Base-by-base conservation (phyloP, 64 coral and sea anemone species). In the Stylophora pistillata region DNA sequence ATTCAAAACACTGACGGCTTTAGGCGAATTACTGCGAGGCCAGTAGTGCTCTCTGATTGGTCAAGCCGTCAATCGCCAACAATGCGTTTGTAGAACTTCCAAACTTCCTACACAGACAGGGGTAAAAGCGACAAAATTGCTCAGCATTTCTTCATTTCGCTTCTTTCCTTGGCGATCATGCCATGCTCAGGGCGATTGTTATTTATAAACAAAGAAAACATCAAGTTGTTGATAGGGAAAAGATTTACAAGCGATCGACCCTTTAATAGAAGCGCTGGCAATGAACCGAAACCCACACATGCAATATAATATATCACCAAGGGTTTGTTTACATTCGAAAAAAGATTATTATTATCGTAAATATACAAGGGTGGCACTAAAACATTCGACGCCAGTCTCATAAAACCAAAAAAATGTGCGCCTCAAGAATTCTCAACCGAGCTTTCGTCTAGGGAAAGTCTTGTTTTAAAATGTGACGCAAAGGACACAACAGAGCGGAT, bases 271-370 rank as follows among this genome's bases (percentile, higher is more conserved):
- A 18, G 52, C 17, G 15, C 6, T 28, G 26, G 53, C 55, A 73
- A 33, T 61, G 58, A 16, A 54, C 64, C 74, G 30, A 81, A 93
- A 88, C 73, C 87, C 56, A 47, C 16, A 41, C 37, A 47, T 47
- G 37, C 37, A n/a, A n/a, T 47, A 47, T 23, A 20, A 26, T 62
- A 64, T 71, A 72, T 88, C 66, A 18, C 29, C 58, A 58, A 92
- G 58, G 61, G 74, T 79, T 92, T 92, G 86, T 92, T 92, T 92
- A 92, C 90, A 92, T 71, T 81, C 64, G 52, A 82, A 83, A 93
- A 93, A 54, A 74, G 60, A 84, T 84, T 52, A 33, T 12, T 53
- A 69, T 1, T 63, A 4, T 28, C 32, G 15, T 21, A 60, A 82
- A 82, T 70, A 70, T 69, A 52, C 65, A 70, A 23, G 25, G 21